A percentile compares a stretch with the other conserved stretches of the same genome.
Conservation (phyloP, 2,888 invertebrate genomes). For the Myathropa florea region DNA sequence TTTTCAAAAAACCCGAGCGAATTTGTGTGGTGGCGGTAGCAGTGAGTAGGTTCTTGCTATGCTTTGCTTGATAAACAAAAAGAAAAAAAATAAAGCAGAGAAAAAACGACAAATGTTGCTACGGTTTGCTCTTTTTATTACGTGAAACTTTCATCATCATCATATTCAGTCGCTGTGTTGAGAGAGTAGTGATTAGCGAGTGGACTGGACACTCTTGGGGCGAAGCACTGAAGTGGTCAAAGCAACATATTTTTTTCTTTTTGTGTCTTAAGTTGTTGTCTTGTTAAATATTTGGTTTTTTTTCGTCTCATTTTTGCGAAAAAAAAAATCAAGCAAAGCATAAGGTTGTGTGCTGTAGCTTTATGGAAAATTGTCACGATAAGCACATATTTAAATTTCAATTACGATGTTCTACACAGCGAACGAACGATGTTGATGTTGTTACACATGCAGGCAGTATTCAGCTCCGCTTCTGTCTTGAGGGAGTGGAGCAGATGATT, state of each 20-base stretch:
- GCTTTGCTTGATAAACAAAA: slow-evolving; percentile 32
- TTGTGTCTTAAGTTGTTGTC: neutral
- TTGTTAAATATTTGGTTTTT: slow-evolving; percentile 4
- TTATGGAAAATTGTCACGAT: slow-evolving; percentile 60
- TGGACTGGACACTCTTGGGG: slow-evolving; percentile 36
- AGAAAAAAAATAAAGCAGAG: slow-evolving; percentile 28
- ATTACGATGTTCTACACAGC: slow-evolving; percentile 14
- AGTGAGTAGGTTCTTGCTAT: slow-evolving; percentile 66
- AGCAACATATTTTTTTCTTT: slow-evolving; percentile 13
- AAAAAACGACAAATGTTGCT: slow-evolving; percentile 44
- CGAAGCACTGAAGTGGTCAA: slow-evolving; percentile 14
- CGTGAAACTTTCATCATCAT: slow-evolving; percentile 58
- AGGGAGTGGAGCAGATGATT: neutral
- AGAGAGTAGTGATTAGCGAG: slow-evolving; percentile 45
- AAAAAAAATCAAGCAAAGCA: neutral
- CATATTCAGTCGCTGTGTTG: slow-evolving; percentile 26
- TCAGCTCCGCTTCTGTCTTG: neutral
- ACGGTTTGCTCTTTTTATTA: slow-evolving; percentile 41
- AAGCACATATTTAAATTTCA: slow-evolving; percentile 58
- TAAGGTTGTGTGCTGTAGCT: slow-evolving; percentile 10
- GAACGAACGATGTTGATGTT: neutral
- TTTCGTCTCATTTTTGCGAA: slow-evolving; percentile 32
- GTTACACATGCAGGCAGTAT: neutral
- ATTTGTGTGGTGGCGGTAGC: slow-evolving; percentile 50
- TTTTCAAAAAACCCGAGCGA: slow-evolving; percentile 62